phyloP scores from a whole-genome alignment of 2,113 vertebrate genomes.

The Podarcis cretensis region DNA sequence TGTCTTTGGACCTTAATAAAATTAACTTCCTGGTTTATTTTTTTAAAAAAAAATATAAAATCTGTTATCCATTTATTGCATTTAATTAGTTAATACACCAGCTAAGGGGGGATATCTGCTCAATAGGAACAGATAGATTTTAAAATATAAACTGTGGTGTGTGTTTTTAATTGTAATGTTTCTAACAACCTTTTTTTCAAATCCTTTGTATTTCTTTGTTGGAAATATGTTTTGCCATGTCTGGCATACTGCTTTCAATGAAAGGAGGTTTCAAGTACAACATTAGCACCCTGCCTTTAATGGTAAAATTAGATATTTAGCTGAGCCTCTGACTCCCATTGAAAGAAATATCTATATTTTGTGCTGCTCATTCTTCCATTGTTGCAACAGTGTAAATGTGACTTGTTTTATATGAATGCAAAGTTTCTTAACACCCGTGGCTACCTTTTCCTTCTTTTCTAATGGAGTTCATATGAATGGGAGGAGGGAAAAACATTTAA shows the following conservation, averaged over 20 bases:
- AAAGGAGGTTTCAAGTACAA: background rate
- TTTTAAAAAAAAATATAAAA: constrained; percentile 48
- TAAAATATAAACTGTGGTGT: constrained; percentile 6
- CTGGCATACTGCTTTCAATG: background rate
- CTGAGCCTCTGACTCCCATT: background rate
- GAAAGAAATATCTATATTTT: constrained; percentile 15
- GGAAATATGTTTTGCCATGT: background rate
- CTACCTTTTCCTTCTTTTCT: background rate
- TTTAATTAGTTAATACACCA: constrained; percentile 23
- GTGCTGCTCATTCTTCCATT: background rate
- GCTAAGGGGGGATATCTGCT: background rate
- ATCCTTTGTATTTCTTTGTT: background rate
- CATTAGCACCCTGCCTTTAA: background rate
- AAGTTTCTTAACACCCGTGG: background rate
- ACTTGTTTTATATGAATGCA: constrained; percentile 23
- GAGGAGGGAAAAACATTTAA: background rate
- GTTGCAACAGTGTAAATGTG: background rate
- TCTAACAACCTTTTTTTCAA: background rate
- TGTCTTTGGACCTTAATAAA: constrained; percentile 30
- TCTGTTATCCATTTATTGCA: background rate
- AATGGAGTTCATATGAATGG: background rate
- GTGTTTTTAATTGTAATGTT: constrained; percentile 5
- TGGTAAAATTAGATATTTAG: background rate
- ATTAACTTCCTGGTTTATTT: constrained; percentile 38
- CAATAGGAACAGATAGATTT: background rate